Evolutionary conservation across 2,888 invertebrate species (phyloP).

Genomic region (Meghimatium bilineatum): DNA sequence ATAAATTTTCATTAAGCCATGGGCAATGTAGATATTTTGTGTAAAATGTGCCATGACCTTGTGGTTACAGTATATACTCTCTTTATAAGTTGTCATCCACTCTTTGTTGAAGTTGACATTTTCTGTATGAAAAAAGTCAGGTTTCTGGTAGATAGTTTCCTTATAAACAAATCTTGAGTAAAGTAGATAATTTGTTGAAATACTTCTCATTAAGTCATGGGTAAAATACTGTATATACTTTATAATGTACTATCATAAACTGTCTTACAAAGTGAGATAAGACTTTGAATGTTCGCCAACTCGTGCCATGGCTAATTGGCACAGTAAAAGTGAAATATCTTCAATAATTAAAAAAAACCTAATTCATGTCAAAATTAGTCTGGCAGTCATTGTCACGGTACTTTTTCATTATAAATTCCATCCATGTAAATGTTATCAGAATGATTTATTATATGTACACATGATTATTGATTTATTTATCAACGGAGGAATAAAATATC

Average conservation of each 20-base stretch:
- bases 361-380: background rate
- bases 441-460: background rate
- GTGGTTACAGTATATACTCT: too few species aligned
- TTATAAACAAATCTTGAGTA: too few species aligned
- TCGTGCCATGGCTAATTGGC: background rate
- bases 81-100: too few species aligned
- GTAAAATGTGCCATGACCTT: background rate
- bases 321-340: background rate
- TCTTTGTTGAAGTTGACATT: too few species aligned
- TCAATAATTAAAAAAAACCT: background rate
- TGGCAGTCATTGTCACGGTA: background rate
- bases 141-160: too few species aligned
- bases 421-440: background rate
- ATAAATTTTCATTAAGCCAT: background rate
- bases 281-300: too few species aligned
- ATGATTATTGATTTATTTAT: background rate
- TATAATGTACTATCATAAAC: too few species aligned
- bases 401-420: background rate
- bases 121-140: too few species aligned
- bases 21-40: background rate
- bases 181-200: too few species aligned
- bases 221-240: too few species aligned
- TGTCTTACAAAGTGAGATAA: too few species aligned
- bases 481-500: background rate
- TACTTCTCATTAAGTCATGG: too few species aligned